Percentiles rank a stretch among this genome's conserved stretches.
Conservation (phyloP, 2,113 vertebrate genomes). For the Dolichotis patagonum region DNA sequence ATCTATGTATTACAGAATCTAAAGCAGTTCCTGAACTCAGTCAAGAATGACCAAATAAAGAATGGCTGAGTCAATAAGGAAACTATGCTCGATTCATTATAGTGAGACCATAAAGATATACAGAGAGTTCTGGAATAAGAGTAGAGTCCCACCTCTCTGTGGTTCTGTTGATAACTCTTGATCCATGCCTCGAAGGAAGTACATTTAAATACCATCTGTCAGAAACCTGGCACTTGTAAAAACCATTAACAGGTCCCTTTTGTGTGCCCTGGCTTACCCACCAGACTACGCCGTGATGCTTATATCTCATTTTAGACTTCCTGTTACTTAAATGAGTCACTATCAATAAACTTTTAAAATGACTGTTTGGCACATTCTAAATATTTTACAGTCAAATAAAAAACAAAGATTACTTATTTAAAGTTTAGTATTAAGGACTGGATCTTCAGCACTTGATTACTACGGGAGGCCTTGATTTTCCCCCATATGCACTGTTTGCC, state of each 20-base stretch:
- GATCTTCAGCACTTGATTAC: neutral
- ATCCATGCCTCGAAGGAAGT: neutral
- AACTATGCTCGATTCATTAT: neutral
- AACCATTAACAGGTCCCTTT: neutral
- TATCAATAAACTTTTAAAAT: neutral
- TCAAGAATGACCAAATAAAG: neutral
- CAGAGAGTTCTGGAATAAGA: neutral
- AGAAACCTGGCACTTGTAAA: neutral
- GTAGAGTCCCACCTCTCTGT: neutral
- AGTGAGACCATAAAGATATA: neutral
- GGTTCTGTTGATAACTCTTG: neutral
- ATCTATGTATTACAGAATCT: neutral
- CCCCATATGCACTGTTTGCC: neutral
- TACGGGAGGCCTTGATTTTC: neutral
- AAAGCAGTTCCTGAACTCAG: neutral
- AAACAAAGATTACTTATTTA: neutral
- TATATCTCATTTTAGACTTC: neutral
- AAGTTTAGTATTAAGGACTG: neutral
- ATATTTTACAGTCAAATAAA: neutral
- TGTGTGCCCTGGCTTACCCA: neutral
- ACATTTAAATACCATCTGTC: neutral
- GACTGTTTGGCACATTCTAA: neutral
- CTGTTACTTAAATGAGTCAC: slow-evolving; percentile 5
- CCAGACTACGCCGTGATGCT: neutral
- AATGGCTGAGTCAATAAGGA: neutral